Percentiles rank a stretch among this genome's conserved stretches.
Conservation (phyloP, 2,113 vertebrate species). For the Orycteropus afer region DNA sequence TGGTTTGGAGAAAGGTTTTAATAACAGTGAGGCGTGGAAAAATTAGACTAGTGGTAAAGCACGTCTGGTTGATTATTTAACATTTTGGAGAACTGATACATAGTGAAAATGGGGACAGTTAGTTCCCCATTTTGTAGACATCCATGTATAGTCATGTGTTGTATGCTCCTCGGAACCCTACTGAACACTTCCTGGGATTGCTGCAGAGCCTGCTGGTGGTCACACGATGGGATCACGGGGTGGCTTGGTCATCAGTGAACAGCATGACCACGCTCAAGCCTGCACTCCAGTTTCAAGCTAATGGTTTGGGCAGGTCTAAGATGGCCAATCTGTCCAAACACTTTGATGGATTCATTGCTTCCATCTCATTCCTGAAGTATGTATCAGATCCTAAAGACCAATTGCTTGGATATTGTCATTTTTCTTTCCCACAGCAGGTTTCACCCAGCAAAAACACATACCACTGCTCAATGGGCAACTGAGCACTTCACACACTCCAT, state of each 20-base stretch:
- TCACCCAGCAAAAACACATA: conserved; percentile 58
- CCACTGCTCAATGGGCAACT: not conserved
- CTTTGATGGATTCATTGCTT: conserved; percentile 71
- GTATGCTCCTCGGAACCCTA: conserved; percentile 57
- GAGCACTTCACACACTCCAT: not conserved
- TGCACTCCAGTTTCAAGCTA: conserved; percentile 66
- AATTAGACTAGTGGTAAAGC: not conserved
- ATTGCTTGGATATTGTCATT: conserved; percentile 71
- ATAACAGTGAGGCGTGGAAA: not conserved
- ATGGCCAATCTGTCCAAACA: conserved; percentile 78
- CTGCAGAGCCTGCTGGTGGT: not conserved
- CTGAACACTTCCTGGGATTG: not conserved
- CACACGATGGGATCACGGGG: not conserved
- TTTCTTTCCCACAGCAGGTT: conserved; percentile 66
- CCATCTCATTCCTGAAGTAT: conserved; percentile 78
- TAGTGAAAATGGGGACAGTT: conserved; percentile 16
- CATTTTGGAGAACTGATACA: not conserved
- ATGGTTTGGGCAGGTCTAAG: conserved; percentile 75
- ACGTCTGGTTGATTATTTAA: not conserved
- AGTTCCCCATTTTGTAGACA: conserved; percentile 59
- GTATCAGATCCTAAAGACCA: conserved; percentile 78
- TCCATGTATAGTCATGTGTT: conserved; percentile 48
- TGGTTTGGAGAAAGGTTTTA: conserved; percentile 25
- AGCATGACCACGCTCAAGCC: conserved; percentile 70
- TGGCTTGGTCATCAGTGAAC: conserved; percentile 74